Percentiles rank a stretch among this genome's conserved stretches.
Conservation (phyloP, 2,797 vertebrate genomes). For the Otolemur crassicaudatus region DNA sequence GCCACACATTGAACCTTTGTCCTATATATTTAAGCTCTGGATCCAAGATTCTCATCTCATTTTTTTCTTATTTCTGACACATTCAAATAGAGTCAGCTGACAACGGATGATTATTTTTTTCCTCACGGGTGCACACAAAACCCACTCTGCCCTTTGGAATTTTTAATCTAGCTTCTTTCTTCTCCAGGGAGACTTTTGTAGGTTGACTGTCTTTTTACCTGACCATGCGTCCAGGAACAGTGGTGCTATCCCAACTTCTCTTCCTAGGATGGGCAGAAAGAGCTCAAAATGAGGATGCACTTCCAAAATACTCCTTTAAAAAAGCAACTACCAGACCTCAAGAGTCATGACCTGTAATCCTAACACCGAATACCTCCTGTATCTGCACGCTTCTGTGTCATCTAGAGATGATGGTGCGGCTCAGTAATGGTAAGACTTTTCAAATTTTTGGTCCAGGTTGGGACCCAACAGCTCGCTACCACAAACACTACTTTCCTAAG, state of each 20-base stretch:
- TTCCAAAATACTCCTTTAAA: background rate
- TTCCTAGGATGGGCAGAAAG: background rate
- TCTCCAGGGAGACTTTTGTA: background rate
- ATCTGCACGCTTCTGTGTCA: background rate
- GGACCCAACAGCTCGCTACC: background rate
- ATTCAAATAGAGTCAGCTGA: background rate
- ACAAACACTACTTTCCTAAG: background rate
- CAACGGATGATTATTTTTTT: background rate
- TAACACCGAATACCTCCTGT: background rate
- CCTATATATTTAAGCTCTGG: background rate
- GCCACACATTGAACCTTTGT: background rate
- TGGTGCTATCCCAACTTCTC: background rate
- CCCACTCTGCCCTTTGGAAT: background rate
- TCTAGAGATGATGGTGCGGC: background rate
- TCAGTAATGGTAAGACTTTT: background rate
- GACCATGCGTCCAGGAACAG: background rate
- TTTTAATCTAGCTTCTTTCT: constrained; percentile 46
- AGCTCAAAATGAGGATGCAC: background rate
- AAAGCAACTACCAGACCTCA: background rate
- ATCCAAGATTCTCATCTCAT: background rate
- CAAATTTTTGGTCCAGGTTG: constrained; percentile 31
- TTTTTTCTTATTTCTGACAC: background rate
- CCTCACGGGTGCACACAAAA: background rate
- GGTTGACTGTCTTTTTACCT: background rate
- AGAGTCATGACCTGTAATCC: background rate